Evolutionary conservation across 2,888 invertebrate species (phyloP).

Genomic region (Tachina lurida): DNA sequence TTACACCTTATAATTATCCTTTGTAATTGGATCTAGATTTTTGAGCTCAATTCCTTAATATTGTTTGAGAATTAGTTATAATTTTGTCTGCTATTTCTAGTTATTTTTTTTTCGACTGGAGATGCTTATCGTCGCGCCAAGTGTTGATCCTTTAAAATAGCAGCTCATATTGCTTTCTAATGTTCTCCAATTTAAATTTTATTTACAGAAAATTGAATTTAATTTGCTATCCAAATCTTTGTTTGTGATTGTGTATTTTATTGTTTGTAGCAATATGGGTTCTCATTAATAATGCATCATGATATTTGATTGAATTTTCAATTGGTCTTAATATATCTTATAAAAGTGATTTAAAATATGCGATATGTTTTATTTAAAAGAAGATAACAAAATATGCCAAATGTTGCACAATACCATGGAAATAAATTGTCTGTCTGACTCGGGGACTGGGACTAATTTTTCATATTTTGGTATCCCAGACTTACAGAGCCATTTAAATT

Average conservation of each 20-base stretch:
- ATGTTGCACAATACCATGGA: conserved; percentile 16
- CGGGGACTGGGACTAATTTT: no score
- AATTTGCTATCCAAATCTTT: conserved; percentile 16
- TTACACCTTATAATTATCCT: conserved; percentile 71
- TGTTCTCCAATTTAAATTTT: conserved; percentile 61
- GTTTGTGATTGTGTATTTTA: conserved; percentile 43
- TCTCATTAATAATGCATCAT: conserved; percentile 57
- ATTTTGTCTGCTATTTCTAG: conserved; percentile 70
- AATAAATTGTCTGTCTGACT: not conserved
- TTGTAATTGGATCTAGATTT: conserved; percentile 72
- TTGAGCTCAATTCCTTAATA: conserved; percentile 48
- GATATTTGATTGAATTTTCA: conserved; percentile 28
- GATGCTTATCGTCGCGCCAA: conserved; percentile 72
- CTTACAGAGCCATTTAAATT: no score
- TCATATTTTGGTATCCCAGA: no score
- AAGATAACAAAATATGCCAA: conserved; percentile 1
- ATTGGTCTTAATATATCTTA: not conserved
- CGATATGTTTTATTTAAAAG: not conserved
- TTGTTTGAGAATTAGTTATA: conserved; percentile 66
- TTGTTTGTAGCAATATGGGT: conserved; percentile 32
- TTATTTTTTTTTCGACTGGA: conserved; percentile 54
- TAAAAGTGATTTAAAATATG: not conserved
- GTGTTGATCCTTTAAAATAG: conserved; percentile 68
- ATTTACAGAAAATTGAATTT: conserved; percentile 65
- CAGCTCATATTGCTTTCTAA: conserved; percentile 61